Evolutionary conservation across 2,797 vertebrate species (phyloP).

Genomic region (Neopelma chrysocephalum): DNA sequence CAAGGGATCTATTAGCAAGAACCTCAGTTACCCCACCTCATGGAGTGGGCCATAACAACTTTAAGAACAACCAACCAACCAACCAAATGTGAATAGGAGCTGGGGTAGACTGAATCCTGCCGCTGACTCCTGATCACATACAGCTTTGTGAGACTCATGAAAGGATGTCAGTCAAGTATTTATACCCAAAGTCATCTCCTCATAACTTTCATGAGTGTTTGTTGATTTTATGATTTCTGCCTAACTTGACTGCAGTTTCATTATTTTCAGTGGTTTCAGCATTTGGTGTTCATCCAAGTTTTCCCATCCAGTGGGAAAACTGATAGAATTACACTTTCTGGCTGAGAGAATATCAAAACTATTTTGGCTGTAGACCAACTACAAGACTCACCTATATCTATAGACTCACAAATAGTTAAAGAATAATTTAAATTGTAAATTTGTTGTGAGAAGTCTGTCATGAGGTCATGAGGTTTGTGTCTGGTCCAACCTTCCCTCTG

Average conservation of each 20-base stretch:
- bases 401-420: not conserved
- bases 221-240: not conserved
- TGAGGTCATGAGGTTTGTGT: not conserved
- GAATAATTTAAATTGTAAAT: not conserved
- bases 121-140: not conserved
- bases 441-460: not conserved
- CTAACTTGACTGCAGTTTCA: not conserved
- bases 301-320: not conserved
- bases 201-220: not conserved
- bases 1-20: not conserved
- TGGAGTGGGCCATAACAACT: not conserved
- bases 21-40: not conserved
- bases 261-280: not conserved
- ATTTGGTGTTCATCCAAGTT: not conserved
- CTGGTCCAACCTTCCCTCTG: not conserved
- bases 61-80: not conserved
- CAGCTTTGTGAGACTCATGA: not conserved
- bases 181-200: not conserved
- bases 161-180: not conserved
- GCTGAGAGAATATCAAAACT: not conserved
- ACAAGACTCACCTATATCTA: not conserved
- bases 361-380: not conserved
- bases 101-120: not conserved
- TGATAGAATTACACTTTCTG: not conserved
- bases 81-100: not conserved